Base-by-base conservation (phyloP, 2,888 invertebrate species). In the Xestia rhomboidea region DNA sequence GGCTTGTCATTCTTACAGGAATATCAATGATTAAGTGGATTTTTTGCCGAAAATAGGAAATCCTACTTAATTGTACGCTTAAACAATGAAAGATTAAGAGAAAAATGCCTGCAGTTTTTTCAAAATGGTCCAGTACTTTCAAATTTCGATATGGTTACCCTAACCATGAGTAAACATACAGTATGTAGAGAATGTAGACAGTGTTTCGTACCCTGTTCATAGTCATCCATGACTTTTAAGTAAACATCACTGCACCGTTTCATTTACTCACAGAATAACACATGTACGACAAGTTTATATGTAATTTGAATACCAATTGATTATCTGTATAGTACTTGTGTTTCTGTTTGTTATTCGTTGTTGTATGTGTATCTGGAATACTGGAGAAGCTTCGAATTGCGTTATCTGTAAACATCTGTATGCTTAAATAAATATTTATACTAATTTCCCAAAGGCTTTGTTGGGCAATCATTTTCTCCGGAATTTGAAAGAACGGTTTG, bases 241-340 rank as follows among this genome's bases (percentile, higher is more conserved):
- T 87, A 87, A 87, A 88, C 78, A 84, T 80, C 79, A 87, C 70
- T 88, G 87, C 82, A 82, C 85, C 79, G 82, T 85, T 80, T 86
- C 85, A 87, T 85, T 81, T 84, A 79, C 78, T 82, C 76, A 72
- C 82, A 76, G 77, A 86, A 77, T 85, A 86, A 79, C 83, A 78
- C 72, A 74, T 83, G 75, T 77, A 62, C 75, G 86, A 78, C 73
- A 77, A 85, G 67, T 86, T 86, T 86, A 81, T 87, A 74, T 77
- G 75, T 74, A 75, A 79, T 82, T 77, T 86, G 77, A 80, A 81
- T 76, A 78, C 68, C 63, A 78, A 86, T 83, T 72, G 79, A 73
- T 73, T 62, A 62, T 73, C 68, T 72, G 64, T 82, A 41, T 41
- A n/a, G 78, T 63, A 68, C 75, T 67, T 68, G 60, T 67, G 62